Evolutionary conservation across 2,797 vertebrate species (phyloP).

Genomic region (Notamacropus eugenii): DNA sequence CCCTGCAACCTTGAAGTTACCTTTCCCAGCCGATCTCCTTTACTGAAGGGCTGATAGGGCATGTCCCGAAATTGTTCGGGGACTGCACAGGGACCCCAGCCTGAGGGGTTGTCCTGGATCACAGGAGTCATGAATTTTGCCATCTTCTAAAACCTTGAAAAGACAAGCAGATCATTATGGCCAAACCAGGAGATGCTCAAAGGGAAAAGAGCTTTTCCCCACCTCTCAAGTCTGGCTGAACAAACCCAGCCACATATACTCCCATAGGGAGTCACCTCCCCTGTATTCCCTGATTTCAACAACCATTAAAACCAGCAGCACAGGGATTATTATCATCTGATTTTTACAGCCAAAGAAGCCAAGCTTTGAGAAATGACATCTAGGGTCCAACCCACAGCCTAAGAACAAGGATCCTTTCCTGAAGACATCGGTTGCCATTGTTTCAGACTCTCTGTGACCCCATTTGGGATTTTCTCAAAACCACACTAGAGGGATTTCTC

Average conservation of each 20-base stretch:
- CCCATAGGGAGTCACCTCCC: too few relatives aligned
- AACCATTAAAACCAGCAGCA: neutral
- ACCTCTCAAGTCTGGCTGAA: neutral
- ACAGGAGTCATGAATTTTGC: constrained; percentile 96
- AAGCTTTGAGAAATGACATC: neutral
- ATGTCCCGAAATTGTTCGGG: constrained; percentile 99
- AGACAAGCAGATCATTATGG: neutral
- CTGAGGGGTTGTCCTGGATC: constrained; percentile 98
- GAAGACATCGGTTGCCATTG: neutral
- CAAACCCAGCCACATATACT: too few relatives aligned
- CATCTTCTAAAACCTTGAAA: constrained; percentile 86
- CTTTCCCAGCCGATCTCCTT: constrained; percentile 98
- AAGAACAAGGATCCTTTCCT: neutral
- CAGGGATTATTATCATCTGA: neutral
- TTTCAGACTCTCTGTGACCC: neutral
- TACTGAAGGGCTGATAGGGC: constrained; percentile 99
- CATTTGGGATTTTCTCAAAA: neutral
- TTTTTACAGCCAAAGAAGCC: neutral
- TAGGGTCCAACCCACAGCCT: neutral
- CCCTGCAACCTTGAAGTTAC: constrained; percentile 76
- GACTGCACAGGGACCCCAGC: constrained; percentile 98
- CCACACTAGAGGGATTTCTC: neutral
- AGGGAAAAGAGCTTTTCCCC: neutral
- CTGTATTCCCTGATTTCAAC: too few relatives aligned
- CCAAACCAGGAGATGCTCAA: neutral